These are phyloP conservation scores for Odontesthes bonariensis DNA, from an alignment of 2,113 vertebrate species.

Conservation along the genomic window DNA sequence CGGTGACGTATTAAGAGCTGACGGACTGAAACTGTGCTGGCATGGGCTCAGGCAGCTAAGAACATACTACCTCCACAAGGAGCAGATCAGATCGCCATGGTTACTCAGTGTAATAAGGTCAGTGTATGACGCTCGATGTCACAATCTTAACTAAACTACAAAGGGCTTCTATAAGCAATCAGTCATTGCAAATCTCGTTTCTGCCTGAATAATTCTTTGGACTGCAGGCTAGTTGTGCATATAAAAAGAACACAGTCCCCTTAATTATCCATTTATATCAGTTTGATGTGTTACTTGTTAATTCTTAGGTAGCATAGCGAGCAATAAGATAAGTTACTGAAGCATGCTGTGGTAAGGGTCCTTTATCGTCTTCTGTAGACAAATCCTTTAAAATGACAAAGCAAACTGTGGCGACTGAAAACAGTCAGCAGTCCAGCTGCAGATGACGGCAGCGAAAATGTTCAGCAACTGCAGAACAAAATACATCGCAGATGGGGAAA, in stretches of 20 bases:
- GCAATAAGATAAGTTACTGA: constrained; percentile 2
- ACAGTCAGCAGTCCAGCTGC: constrained; percentile 34
- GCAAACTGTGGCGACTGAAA: constrained; percentile 6
- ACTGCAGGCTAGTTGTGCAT: constrained; percentile 6
- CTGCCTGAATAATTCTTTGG: background rate
- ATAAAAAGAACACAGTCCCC: constrained; percentile 11
- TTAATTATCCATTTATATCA: constrained; percentile 21
- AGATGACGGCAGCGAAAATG: constrained; percentile 12
- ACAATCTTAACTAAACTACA: constrained; percentile 29
- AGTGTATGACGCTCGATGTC: constrained; percentile 49
- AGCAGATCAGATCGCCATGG: constrained; percentile 71
- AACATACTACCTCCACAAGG: constrained; percentile 56
- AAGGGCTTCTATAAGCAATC: constrained; percentile 35
- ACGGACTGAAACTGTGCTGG: constrained; percentile 58
- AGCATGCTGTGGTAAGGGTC: constrained; percentile 12
- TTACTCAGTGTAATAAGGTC: constrained; percentile 72
- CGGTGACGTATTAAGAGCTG: constrained; percentile 46
- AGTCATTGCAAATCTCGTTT: background rate
- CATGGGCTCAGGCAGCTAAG: constrained; percentile 44
- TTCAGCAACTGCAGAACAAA: background rate
- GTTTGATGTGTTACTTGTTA: background rate
- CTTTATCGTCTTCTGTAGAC: constrained; percentile 19
- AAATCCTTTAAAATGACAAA: constrained; percentile 14
- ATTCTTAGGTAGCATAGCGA: constrained; percentile 4
- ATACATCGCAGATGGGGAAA: background rate